phyloP scores from a whole-genome alignment of 2,797 vertebrate species.

The Forpus xanthops region DNA sequence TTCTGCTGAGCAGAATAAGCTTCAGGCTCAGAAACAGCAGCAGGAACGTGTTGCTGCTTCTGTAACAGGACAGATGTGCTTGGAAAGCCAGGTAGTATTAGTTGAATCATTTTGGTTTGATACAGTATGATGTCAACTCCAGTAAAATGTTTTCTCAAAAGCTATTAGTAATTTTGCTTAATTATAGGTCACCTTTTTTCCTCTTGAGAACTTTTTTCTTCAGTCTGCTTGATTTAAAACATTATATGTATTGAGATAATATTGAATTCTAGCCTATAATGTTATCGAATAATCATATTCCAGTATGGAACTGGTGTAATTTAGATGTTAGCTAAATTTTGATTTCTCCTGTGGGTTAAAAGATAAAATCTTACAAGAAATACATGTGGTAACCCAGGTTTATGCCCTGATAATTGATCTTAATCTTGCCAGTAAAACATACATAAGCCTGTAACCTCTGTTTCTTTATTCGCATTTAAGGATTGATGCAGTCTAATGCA shows the following conservation, averaged over 20 bases:
- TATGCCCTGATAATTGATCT: background rate
- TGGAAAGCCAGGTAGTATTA: constrained; percentile 91
- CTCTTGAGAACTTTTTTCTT: background rate
- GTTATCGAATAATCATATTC: background rate
- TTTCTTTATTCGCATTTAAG: background rate
- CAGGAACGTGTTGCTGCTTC: constrained; percentile 90
- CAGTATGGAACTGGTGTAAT: background rate
- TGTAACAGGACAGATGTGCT: constrained; percentile 94
- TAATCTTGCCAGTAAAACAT: background rate
- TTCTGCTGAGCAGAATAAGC: constrained; percentile 82
- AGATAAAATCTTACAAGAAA: background rate
- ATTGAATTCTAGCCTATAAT: background rate
- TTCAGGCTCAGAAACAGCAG: constrained; percentile 88
- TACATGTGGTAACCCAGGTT: background rate
- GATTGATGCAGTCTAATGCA: background rate
- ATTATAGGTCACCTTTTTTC: background rate
- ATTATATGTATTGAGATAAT: background rate
- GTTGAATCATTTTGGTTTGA: background rate
- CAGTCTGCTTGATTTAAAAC: background rate
- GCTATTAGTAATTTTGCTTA: background rate
- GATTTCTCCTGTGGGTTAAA: background rate
- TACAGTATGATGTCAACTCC: background rate
- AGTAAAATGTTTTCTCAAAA: background rate
- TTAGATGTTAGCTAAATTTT: background rate
- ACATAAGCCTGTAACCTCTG: background rate